Evolutionary conservation across 2,888 invertebrate genomes (phyloP).

Genomic region (Cyclophora albipunctata): DNA sequence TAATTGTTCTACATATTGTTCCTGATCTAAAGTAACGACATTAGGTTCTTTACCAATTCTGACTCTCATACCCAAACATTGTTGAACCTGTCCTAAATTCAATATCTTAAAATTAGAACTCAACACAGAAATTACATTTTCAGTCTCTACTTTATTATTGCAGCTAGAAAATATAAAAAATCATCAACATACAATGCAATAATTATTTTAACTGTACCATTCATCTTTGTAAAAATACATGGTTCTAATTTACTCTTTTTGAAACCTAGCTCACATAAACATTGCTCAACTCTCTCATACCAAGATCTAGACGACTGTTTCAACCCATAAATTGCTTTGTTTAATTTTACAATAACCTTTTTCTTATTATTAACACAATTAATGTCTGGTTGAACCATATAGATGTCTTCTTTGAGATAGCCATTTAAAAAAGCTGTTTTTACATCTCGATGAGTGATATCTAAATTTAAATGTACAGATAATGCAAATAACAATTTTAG

Average conservation of each 20-base stretch:
- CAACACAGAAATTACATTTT: conserved; percentile 5
- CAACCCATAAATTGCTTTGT: conserved; percentile 9
- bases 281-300: background rate
- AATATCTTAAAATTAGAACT: conserved; percentile 6
- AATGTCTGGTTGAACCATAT: conserved; percentile 2
- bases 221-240: conserved; percentile 6
- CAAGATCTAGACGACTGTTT: conserved; percentile 4
- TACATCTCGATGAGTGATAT: conserved; percentile 6
- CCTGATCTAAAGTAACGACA: conserved; percentile 4
- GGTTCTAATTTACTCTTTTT: conserved; percentile 7
- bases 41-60: background rate
- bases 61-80: background rate
- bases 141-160: conserved; percentile 5
- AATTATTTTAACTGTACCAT: background rate
- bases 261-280: background rate
- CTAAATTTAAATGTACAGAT: background rate
- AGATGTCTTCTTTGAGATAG: conserved; percentile 2
- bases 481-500: background rate
- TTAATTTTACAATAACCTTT: conserved; percentile 4
- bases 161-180: conserved; percentile 8
- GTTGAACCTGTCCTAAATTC: conserved; percentile 5
- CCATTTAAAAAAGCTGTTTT: conserved; percentile 10
- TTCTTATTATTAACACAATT: background rate
- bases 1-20: conserved; percentile 4
- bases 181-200: conserved; percentile 8